phyloP scores from a whole-genome alignment of 2,888 invertebrate genomes.

The Caenorhabditis sp. region DNA sequence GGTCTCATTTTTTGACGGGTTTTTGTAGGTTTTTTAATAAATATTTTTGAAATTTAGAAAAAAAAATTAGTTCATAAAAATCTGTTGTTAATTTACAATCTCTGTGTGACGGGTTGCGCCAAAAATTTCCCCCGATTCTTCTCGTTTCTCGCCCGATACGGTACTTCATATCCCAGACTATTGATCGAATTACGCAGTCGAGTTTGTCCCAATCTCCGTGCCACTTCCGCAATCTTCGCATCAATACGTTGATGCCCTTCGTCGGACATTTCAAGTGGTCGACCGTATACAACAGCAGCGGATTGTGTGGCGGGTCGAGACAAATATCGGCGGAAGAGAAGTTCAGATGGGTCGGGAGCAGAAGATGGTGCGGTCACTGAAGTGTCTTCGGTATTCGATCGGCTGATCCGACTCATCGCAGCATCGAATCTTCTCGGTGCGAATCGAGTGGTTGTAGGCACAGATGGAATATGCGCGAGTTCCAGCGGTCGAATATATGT shows the following conservation, averaged over 20 bases:
- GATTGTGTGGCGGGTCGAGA: constrained; percentile 9
- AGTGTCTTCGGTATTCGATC: background rate
- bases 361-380: background rate
- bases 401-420: background rate
- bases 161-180: background rate
- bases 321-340: constrained; percentile 18
- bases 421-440: too few species aligned
- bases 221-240: constrained; percentile 14
- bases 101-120: background rate
- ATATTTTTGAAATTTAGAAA: too few species aligned
- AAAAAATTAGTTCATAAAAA: too few species aligned
- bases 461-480: constrained; percentile 25
- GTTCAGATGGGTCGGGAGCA: constrained; percentile 9
- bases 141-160: constrained; percentile 13
- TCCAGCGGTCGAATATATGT: constrained; percentile 28
- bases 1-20: too few species aligned
- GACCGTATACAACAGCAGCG: constrained; percentile 32
- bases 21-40: too few species aligned
- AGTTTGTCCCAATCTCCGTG: constrained; percentile 1
- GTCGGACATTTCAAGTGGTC: constrained; percentile 18
- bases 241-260: constrained; percentile 9
- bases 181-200: constrained; percentile 13
- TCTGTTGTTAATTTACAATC: too few species aligned
- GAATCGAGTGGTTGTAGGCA: constrained; percentile 4
- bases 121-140: constrained; percentile 31